A percentile compares a stretch with the other conserved stretches of the same genome.
Evolutionary conservation across 2,888 invertebrate genomes (phyloP).

Genomic region (Megaustenia siamemsis): DNA sequence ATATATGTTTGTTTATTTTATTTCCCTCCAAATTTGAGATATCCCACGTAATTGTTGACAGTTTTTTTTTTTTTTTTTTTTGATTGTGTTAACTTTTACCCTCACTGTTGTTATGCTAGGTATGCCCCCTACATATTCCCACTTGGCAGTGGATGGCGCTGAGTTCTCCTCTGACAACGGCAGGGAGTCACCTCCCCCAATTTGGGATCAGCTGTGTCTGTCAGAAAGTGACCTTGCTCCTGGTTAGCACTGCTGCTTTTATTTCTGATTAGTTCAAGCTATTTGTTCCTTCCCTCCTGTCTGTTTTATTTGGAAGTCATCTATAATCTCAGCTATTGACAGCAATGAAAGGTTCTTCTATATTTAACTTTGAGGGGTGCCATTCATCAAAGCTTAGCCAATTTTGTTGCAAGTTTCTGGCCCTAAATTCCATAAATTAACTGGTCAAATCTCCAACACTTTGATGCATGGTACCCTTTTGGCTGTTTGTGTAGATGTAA

Average conservation of each 20-base stretch:
- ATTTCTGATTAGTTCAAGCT: background rate
- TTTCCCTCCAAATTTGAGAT: too few species aligned
- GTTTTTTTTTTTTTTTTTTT: background rate
- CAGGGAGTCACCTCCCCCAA: conserved; percentile 70
- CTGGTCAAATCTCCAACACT: background rate
- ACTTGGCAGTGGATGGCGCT: conserved; percentile 50
- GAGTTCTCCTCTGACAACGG: conserved; percentile 56
- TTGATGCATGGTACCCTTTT: conserved; percentile 23
- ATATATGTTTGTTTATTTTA: background rate
- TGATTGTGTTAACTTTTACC: conserved; percentile 14
- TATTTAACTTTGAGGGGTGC: background rate
- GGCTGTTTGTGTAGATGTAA: background rate
- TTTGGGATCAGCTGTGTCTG: conserved; percentile 69
- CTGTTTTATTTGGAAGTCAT: background rate
- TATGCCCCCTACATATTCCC: conserved; percentile 23
- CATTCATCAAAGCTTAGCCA: background rate
- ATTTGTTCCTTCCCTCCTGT: conserved; percentile 1
- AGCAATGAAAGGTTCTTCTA: background rate
- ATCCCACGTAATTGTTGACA: background rate
- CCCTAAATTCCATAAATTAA: background rate
- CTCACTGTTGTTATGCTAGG: conserved; percentile 30
- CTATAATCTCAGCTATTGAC: background rate
- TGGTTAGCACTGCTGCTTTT: conserved; percentile 57
- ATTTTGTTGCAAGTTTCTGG: background rate
- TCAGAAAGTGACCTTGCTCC: conserved; percentile 50